Percentiles rank a stretch among this genome's conserved stretches.
These are phyloP conservation scores for Seira ritae DNA, from an alignment of 2,888 invertebrate genomes.

Conservation along the genomic window DNA sequence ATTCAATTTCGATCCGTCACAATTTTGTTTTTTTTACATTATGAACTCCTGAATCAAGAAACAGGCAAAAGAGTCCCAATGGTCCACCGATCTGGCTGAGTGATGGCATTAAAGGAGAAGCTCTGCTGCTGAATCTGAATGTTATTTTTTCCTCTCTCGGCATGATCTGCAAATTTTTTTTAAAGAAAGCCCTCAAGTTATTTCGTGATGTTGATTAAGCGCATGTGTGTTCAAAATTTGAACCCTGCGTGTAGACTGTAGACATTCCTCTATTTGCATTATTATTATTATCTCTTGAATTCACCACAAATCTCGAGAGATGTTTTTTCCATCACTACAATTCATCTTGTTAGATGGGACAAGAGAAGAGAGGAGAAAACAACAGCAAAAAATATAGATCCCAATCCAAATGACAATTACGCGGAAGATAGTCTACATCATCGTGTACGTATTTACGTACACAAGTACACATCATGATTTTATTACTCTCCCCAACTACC, in stretches of 20 bases:
- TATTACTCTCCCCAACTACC: slow-evolving; percentile 1
- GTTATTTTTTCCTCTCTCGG: slow-evolving; percentile 42
- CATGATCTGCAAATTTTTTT: slow-evolving; percentile 53
- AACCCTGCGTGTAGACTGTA: neutral
- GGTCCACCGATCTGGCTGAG: no score
- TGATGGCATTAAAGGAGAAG: neutral
- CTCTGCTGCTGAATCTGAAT: slow-evolving; percentile 6
- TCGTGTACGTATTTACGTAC: slow-evolving; percentile 3
- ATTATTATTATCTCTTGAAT: slow-evolving; percentile 11
- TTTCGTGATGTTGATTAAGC: slow-evolving; percentile 50
- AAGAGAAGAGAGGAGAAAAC: no score
- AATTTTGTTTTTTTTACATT: slow-evolving; percentile 51
- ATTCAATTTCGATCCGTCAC: slow-evolving; percentile 61
- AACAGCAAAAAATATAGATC: neutral
- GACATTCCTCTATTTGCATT: neutral
- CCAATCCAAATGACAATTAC: slow-evolving; percentile 50
- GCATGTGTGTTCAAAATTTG: slow-evolving; percentile 3
- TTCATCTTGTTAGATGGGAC: neutral
- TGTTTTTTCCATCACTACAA: slow-evolving; percentile 4
- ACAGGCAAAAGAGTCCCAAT: slow-evolving; percentile 3
- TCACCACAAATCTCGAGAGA: neutral
- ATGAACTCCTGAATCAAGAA: slow-evolving; percentile 44
- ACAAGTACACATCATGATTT: slow-evolving; percentile 15
- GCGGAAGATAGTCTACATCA: neutral
- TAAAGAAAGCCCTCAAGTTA: slow-evolving; percentile 55